These are phyloP conservation scores for Metalampra italica DNA, from an alignment of 2,888 invertebrate genomes.

Conservation along the genomic window DNA sequence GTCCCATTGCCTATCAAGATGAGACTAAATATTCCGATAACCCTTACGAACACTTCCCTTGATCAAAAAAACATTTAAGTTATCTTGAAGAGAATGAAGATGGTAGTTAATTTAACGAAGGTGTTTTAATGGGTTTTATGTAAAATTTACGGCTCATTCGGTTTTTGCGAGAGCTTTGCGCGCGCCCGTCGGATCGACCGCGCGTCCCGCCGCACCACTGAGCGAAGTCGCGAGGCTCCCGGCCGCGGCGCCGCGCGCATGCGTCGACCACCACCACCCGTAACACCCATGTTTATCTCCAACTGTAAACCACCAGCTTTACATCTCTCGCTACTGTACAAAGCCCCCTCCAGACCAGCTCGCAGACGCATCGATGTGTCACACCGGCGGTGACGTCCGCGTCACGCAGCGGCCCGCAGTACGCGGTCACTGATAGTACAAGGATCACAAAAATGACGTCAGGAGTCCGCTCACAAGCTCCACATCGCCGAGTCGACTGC, in stretches of 20 bases:
- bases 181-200: slow-evolving; percentile 71
- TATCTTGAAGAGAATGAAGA: neutral
- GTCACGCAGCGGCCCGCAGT: slow-evolving; percentile 17
- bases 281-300: slow-evolving; percentile 9
- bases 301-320: neutral
- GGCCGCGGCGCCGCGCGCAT: slow-evolving; percentile 39
- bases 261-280: slow-evolving; percentile 16
- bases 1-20: slow-evolving; percentile 35
- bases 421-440: slow-evolving; percentile 32
- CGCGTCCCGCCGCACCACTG: slow-evolving; percentile 74
- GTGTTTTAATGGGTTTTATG: slow-evolving; percentile 16
- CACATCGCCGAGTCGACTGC: slow-evolving; percentile 19
- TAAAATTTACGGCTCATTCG: slow-evolving; percentile 44
- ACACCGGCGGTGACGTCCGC: slow-evolving; percentile 22
- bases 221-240: slow-evolving; percentile 53
- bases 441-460: slow-evolving; percentile 35
- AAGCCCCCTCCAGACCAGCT: neutral
- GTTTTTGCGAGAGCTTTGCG: slow-evolving; percentile 36
- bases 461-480: slow-evolving; percentile 24
- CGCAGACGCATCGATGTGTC: slow-evolving; percentile 23
- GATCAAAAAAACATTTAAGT: neutral
- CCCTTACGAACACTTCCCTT: neutral
- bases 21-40: slow-evolving; percentile 16
- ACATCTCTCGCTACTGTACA: slow-evolving; percentile 2
- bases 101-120: slow-evolving; percentile 1